These are phyloP conservation scores for Schlechtendalia chinensis DNA, from an alignment of 1,140 invertebrate species.

Conservation along the genomic window DNA sequence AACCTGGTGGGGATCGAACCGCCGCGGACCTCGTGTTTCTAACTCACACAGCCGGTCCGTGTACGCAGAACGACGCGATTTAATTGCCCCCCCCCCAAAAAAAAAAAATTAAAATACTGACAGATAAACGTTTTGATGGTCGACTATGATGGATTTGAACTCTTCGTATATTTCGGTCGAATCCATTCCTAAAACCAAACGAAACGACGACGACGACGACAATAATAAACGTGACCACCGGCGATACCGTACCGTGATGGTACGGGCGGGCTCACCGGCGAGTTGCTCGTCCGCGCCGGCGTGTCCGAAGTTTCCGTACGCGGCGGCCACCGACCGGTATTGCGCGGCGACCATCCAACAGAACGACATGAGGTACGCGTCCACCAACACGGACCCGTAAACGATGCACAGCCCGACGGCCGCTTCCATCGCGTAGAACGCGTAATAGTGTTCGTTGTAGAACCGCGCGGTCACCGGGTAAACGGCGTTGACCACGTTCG, in stretches of 20 bases:
- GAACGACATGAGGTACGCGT: slow-evolving; percentile 13
- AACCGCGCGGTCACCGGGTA: background rate
- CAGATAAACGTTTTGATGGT: slow-evolving; percentile 10
- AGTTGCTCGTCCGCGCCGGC: no score
- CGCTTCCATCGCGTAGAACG: background rate
- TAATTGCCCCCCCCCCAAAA: no score
- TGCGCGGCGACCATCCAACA: slow-evolving; percentile 10
- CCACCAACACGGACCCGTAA: slow-evolving; percentile 3
- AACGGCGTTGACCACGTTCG: background rate
- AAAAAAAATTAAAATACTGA: background rate
- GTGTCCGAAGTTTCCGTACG: background rate
- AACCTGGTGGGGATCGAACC: no score
- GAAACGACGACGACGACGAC: no score
- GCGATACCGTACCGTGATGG: no score
- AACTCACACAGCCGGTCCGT: no score
- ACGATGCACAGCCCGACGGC: background rate
- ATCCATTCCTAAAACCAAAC: no score
- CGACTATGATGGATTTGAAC: slow-evolving; percentile 5
- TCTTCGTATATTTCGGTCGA: background rate
- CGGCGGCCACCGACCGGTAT: background rate
- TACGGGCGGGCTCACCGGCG: background rate
- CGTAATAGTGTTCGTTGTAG: background rate
- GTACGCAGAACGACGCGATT: no score
- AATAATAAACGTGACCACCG: no score
- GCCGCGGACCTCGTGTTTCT: no score